Conservation (phyloP, 1,140 invertebrate genomes). For the Papilio machaon region DNA sequence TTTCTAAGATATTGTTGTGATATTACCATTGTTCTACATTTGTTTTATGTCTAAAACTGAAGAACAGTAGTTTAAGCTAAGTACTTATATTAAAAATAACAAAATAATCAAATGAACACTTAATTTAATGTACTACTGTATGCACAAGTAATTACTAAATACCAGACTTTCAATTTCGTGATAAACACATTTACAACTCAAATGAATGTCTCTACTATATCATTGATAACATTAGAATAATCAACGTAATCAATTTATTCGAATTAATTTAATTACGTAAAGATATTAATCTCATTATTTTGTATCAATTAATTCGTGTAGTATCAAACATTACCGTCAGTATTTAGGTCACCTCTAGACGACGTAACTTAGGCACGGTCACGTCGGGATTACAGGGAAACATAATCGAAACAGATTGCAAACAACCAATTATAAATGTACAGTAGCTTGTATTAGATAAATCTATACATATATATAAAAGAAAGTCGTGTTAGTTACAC, state of each 20-base stretch:
- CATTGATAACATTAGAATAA: neutral
- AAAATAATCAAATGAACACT: too few species aligned
- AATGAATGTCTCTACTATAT: neutral
- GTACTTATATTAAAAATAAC: too few species aligned
- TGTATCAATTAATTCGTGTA: conserved; percentile 6
- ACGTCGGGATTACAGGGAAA: neutral
- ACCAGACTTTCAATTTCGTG: too few species aligned
- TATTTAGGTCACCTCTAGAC: neutral
- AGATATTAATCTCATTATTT: neutral
- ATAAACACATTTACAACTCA: too few species aligned
- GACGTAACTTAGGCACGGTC: conserved; percentile 7
- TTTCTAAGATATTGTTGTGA: too few species aligned
- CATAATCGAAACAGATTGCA: neutral
- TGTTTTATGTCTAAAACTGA: too few species aligned
- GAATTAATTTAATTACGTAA: conserved; percentile 1
- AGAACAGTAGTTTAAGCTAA: too few species aligned
- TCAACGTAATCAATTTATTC: neutral
- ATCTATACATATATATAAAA: too few species aligned
- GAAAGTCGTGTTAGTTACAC: too few species aligned
- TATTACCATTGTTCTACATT: too few species aligned
- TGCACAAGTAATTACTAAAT: too few species aligned
- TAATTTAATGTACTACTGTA: too few species aligned
- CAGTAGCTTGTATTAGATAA: neutral
- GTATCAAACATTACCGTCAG: neutral
- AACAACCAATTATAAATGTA: neutral